Evolutionary conservation across 2,888 invertebrate genomes (phyloP).

Genomic region (Gisinianus flammeolus): DNA sequence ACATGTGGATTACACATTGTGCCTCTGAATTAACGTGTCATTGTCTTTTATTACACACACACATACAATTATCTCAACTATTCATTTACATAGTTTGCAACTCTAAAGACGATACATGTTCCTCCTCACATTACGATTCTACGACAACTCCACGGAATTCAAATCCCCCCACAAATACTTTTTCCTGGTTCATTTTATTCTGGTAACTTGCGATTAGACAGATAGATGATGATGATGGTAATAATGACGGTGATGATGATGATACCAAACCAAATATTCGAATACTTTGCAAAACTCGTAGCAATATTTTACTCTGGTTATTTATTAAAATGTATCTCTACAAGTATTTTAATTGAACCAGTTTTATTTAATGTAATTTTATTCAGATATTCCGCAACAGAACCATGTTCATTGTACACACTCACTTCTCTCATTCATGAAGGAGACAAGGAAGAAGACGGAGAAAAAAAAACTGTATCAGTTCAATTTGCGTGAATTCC

Average conservation of each 20-base stretch:
- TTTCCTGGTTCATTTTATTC: too few relatives aligned
- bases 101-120: too few relatives aligned
- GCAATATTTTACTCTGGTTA: too few relatives aligned
- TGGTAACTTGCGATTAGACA: too few relatives aligned
- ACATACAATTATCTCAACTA: background rate
- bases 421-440: background rate
- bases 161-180: too few relatives aligned
- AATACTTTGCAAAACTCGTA: too few relatives aligned
- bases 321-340: background rate
- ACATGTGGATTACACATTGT: constrained; percentile 2
- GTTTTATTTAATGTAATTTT: background rate
- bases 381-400: background rate
- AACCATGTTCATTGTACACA: too few relatives aligned
- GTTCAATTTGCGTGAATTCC: constrained; percentile 17
- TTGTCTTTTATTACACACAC: background rate
- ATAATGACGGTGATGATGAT: too few relatives aligned
- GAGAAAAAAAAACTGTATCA: background rate
- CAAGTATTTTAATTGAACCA: background rate
- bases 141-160: too few relatives aligned
- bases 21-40: background rate
- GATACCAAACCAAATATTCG: too few relatives aligned
- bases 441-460: background rate
- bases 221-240: too few relatives aligned
- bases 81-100: background rate
- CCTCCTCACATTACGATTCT: too few relatives aligned